Conservation (phyloP, 1,140 invertebrate genomes). For the Heliothis virescens region DNA sequence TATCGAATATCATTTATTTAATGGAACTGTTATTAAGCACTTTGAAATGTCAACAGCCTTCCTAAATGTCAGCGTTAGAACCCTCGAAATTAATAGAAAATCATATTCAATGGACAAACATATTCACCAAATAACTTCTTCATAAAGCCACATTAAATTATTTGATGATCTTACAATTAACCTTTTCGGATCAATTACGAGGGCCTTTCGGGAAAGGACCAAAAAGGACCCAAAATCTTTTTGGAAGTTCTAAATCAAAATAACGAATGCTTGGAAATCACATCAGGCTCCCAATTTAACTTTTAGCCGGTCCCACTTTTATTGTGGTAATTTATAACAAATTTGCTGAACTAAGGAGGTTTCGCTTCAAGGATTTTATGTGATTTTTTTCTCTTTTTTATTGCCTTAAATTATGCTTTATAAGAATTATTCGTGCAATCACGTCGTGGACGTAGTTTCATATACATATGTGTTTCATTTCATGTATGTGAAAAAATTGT, state of each 20-base stretch:
- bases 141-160: constrained; percentile 9
- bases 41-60: no score
- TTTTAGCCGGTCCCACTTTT: constrained; percentile 16
- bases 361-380: not conserved
- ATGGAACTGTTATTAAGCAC: no score
- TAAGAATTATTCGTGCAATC: not conserved
- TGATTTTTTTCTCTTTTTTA: not conserved
- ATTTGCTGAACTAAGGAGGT: not conserved
- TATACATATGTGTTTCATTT: no score
- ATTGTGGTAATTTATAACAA: constrained; percentile 16
- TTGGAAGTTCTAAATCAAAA: not conserved
- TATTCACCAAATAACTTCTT: no score
- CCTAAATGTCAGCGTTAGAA: no score
- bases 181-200: constrained; percentile 3
- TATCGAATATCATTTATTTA: no score
- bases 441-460: no score
- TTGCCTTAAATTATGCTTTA: not conserved
- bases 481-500: no score
- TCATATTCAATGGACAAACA: no score
- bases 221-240: constrained; percentile 16
- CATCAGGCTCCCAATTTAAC: constrained; percentile 33
- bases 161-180: constrained; percentile 3
- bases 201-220: not conserved
- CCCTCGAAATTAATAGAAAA: no score
- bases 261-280: constrained; percentile 33